Evolutionary conservation across 2,888 invertebrate genomes (phyloP).

Genomic region (Xestia rhomboidea): DNA sequence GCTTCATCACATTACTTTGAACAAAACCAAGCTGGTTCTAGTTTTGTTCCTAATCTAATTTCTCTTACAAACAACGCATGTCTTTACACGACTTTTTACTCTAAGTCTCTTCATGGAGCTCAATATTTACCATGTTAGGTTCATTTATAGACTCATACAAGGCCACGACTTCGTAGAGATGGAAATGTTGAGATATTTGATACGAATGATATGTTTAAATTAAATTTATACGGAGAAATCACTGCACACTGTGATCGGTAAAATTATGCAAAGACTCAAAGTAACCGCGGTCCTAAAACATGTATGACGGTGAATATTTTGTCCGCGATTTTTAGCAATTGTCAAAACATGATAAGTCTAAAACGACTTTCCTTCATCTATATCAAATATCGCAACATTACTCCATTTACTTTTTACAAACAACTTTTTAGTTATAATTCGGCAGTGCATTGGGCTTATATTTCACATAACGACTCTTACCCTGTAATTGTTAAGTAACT

Average conservation of each 20-base stretch:
- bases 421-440: conserved; percentile 40
- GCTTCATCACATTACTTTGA: conserved; percentile 46
- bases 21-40: conserved; percentile 35
- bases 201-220: conserved; percentile 13
- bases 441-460: conserved; percentile 42
- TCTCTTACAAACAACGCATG: conserved; percentile 36
- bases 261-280: not conserved
- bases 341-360: conserved; percentile 40
- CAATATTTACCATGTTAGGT: conserved; percentile 36
- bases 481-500: conserved; percentile 66
- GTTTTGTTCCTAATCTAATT: conserved; percentile 40
- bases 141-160: conserved; percentile 57
- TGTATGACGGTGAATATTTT: not conserved
- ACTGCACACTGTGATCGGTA: not conserved
- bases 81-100: conserved; percentile 38
- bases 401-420: conserved; percentile 35
- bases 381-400: conserved; percentile 40
- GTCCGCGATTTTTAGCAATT: not conserved
- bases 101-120: conserved; percentile 44
- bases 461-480: conserved; percentile 50
- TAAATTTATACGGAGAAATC: too few relatives aligned
- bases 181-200: conserved; percentile 34
- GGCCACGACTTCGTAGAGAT: conserved; percentile 52
- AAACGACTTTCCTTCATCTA: conserved; percentile 39
- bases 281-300: not conserved